Base-by-base conservation (phyloP, 2,113 vertebrate genomes). In the Panthera tigris region DNA sequence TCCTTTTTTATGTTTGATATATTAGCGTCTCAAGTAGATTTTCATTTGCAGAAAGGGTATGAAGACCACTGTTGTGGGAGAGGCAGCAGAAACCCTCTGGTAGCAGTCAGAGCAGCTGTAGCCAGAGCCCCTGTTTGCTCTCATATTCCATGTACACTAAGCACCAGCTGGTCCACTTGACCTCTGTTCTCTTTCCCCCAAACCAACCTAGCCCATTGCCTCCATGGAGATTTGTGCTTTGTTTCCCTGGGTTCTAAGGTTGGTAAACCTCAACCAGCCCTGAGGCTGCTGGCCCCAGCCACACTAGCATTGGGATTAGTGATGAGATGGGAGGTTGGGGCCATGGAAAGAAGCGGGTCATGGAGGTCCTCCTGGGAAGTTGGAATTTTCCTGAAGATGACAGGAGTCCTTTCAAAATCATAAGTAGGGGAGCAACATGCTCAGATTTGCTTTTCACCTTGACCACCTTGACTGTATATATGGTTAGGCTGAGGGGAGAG, bases 21-120 rank as follows among this genome's bases (percentile, higher is more conserved):
- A 82, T 65, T 81, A 50, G 29, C 27, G 50, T 89, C 73, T 96
- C 97, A 95, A 79, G 69, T 39, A 39, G 88, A 31, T 66, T 25
- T 95, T 95, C 63, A 23, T 82, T 91, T 91, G n/a, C 57, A 52
- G 84, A 84, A 66, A 90, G 57, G 33, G 15, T 33, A 13, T 25
- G n/a, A 90, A 92, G 50, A 27, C 61, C 84, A 68, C 69, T 52
- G 13, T 31, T 85, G 52, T 14, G 41, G 71, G 61, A 50, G 57
- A 39, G 45, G 86, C 23, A 80, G 71, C 55, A 78, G 85, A 69
- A 68, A n/a, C 19, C 73, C 31, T 71, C 48, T 45, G 78, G 80
- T 69, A 71, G 6, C 65, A 71, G 66, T 95, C 63, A 63, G 69
- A 82, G 85, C 68, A 93, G n/a, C 4, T 80, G 69, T 69, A 76